Conservation (phyloP, 2,113 vertebrate genomes). For the Ameiurus melas region DNA sequence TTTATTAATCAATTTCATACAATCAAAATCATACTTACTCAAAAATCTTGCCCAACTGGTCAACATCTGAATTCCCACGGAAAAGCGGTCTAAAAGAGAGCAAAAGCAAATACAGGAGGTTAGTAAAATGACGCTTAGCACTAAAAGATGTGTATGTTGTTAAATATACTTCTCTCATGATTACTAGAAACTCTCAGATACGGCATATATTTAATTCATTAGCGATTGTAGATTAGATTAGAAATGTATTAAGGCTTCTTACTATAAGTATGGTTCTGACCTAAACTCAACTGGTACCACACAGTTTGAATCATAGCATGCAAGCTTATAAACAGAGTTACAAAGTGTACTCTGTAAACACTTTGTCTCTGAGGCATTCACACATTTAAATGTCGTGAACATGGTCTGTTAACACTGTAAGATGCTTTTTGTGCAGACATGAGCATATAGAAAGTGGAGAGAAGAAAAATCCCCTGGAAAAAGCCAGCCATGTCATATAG, state of each 20-base stretch:
- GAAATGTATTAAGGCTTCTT: background rate
- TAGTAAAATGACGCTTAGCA: background rate
- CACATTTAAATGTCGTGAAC: background rate
- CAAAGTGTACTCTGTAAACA: background rate
- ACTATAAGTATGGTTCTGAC: background rate
- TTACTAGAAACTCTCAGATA: background rate
- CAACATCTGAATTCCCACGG: slow-evolving; percentile 95
- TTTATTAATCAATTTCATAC: background rate
- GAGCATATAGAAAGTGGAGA: background rate
- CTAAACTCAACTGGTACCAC: background rate
- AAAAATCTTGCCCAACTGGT: slow-evolving; percentile 98
- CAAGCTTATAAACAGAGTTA: background rate
- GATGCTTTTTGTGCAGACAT: background rate
- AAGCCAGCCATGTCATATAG: slow-evolving; percentile 33
- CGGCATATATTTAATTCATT: background rate
- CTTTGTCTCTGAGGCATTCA: background rate
- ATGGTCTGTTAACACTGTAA: background rate
- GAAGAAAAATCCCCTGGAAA: slow-evolving; percentile 27
- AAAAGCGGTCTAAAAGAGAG: slow-evolving; percentile 85
- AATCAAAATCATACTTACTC: slow-evolving; percentile 87
- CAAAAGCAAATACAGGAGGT: background rate
- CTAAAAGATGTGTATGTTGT: background rate
- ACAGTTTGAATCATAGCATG: background rate
- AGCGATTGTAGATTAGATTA: background rate
- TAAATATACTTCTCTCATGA: background rate